A percentile compares a stretch with the other conserved stretches of the same genome.
Evolutionary conservation across 2,888 invertebrate species (phyloP).

Genomic region (Dolomedes plantarius): DNA sequence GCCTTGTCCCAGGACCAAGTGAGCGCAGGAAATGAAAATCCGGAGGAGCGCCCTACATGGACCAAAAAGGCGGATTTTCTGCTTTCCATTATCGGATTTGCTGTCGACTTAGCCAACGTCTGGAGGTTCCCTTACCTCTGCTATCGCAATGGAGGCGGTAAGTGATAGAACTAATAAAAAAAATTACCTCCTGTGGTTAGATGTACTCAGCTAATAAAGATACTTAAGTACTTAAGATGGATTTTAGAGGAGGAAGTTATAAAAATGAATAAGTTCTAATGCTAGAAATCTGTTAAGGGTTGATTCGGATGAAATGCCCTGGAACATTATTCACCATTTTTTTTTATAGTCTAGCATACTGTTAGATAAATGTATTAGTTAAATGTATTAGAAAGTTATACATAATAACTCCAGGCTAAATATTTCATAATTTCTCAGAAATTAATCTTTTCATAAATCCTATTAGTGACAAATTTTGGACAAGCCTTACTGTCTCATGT

Average conservation of each 20-base stretch:
- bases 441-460: too few relatives aligned
- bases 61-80: conserved; percentile 72
- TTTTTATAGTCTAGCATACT: too few relatives aligned
- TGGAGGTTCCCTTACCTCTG: conserved; percentile 78
- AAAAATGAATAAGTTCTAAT: not conserved
- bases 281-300: too few relatives aligned
- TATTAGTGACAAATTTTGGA: too few relatives aligned
- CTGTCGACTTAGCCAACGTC: conserved; percentile 78
- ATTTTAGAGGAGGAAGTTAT: not conserved
- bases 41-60: conserved; percentile 69
- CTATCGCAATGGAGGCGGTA: conserved; percentile 78
- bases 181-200: not conserved
- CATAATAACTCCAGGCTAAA: too few relatives aligned
- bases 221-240: conserved; percentile 9
- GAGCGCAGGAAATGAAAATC: conserved; percentile 22
- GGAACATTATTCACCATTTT: too few relatives aligned
- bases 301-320: too few relatives aligned
- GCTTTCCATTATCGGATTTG: conserved; percentile 75
- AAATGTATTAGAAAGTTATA: too few relatives aligned
- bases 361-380: too few relatives aligned
- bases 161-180: conserved; percentile 23
- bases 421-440: too few relatives aligned
- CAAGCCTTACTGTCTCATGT: too few relatives aligned
- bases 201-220: conserved; percentile 19
- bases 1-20: conserved; percentile 58